Base-by-base conservation (phyloP, 2,113 vertebrate species). In the Etheostoma cragini region DNA sequence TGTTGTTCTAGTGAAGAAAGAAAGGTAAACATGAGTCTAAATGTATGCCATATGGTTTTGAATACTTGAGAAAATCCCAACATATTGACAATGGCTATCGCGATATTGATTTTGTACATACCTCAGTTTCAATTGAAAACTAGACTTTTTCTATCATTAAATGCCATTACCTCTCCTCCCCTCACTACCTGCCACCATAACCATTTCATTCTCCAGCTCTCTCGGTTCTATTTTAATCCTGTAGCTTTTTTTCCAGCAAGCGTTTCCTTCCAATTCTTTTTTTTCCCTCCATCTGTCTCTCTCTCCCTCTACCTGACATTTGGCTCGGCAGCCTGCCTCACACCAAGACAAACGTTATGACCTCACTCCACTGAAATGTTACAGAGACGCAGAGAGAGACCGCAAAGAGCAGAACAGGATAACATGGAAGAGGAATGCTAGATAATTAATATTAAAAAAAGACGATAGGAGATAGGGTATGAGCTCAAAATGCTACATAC, bases 301-400 rank as follows among this genome's bases (percentile, higher is more conserved):
- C 60, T 33, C 76, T 33, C 57, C 72, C 52, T 71, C 68, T 86
- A 88, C 86, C 88, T 92, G 85, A 92, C 87, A 85, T 86, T 82
- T 88, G 85, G 87, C 91, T 87, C 30, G 15, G 60, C 72, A 56
- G 81, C 81, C 82, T 90, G 75, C 76, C 26, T 83, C 86, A 85
- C 88, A 91, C 86, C 79, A 57, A 89, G 88, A 89, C 85, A 90
- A 84, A 86, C 69, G 79, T 61, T 70, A 93, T 95, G 90, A 94
- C 86, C 81, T 95, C 92, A 95, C 76, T 89, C 86, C 70, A 42
- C 81, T 78, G 85, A 86, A 89, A 95, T 94, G 92, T 89, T 92
- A 83, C 87, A 74, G 57, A 88, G 77, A 80, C 21, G 76, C 30
- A 61, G 50, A 49, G 75, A 65, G 24, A 84, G 50, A 82, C 26